These are phyloP conservation scores for Pelosia muscerda DNA, from an alignment of 2,888 invertebrate genomes.

Conservation along the genomic window DNA sequence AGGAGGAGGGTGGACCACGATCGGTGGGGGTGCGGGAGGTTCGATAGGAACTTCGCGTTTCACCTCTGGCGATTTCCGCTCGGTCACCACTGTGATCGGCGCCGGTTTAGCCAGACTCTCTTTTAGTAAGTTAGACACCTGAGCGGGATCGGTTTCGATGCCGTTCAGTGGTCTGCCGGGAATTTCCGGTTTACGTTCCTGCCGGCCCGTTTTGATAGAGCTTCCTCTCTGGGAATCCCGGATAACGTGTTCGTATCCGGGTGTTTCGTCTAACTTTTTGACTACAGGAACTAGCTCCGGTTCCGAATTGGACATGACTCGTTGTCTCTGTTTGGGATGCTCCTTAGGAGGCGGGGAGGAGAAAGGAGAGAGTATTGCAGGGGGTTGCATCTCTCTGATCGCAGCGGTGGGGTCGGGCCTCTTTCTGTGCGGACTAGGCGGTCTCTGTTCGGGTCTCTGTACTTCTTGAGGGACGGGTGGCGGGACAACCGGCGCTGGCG, in stretches of 20 bases:
- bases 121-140: conserved; percentile 90
- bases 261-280: conserved; percentile 88
- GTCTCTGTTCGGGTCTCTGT: conserved; percentile 54
- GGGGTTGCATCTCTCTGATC: conserved; percentile 78
- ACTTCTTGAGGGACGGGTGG: conserved; percentile 50
- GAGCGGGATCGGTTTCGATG: conserved; percentile 90
- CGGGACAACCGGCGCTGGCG: conserved; percentile 67
- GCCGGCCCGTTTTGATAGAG: conserved; percentile 67
- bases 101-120: conserved; percentile 87
- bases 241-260: conserved; percentile 88
- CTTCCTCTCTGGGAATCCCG: conserved; percentile 82
- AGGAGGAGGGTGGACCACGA: conserved; percentile 31
- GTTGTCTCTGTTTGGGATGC: conserved; percentile 66
- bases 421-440: conserved; percentile 70
- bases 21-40: conserved; percentile 55
- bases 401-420: conserved; percentile 72
- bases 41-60: conserved; percentile 66
- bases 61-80: conserved; percentile 72
- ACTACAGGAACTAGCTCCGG: conserved; percentile 88
- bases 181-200: conserved; percentile 74
- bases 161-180: conserved; percentile 84
- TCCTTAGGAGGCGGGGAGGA: conserved; percentile 78
- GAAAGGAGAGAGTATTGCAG: conserved; percentile 81
- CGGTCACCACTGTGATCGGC: conserved; percentile 78
- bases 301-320: conserved; percentile 81